phyloP scores from a whole-genome alignment of 1,140 invertebrate genomes.

The Drosophila sturtevanti region DNA sequence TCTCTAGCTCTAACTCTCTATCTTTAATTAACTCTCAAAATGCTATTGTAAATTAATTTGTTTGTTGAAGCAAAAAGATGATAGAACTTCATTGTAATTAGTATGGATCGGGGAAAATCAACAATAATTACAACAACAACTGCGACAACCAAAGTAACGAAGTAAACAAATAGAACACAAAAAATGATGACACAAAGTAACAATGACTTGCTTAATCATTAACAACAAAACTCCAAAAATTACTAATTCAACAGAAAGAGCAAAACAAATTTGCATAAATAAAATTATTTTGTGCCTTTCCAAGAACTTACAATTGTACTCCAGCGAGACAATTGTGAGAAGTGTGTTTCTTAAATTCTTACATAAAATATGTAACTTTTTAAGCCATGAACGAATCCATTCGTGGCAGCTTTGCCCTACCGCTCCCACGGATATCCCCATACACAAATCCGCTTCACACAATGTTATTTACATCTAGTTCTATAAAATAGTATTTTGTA shows the following conservation, averaged over 20 bases:
- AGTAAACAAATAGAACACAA: background rate
- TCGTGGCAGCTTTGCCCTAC: background rate
- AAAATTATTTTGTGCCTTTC: background rate
- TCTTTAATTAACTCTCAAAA: conserved; percentile 14
- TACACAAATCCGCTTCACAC: background rate
- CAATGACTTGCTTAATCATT: no score
- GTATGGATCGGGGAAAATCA: background rate
- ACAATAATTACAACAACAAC: background rate
- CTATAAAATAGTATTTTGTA: conserved; percentile 37
- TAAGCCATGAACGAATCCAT: background rate
- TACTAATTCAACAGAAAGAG: background rate
- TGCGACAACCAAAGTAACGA: background rate
- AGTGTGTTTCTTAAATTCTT: background rate
- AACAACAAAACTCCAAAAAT: background rate
- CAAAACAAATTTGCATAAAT: background rate
- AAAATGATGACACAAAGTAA: background rate
- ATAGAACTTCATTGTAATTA: background rate
- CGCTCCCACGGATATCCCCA: background rate
- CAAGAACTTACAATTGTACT: background rate
- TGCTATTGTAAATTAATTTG: conserved; percentile 69
- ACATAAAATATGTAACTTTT: background rate
- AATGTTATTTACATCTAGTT: conserved; percentile 37
- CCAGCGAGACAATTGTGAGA: background rate
- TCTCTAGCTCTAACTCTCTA: conserved; percentile 1
- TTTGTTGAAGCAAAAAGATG: conserved; percentile 34